Evolutionary conservation across 2,888 invertebrate species (phyloP), one percentile per base, ranked within the genome.

Genomic region (Linnaemya tessellans): DNA sequence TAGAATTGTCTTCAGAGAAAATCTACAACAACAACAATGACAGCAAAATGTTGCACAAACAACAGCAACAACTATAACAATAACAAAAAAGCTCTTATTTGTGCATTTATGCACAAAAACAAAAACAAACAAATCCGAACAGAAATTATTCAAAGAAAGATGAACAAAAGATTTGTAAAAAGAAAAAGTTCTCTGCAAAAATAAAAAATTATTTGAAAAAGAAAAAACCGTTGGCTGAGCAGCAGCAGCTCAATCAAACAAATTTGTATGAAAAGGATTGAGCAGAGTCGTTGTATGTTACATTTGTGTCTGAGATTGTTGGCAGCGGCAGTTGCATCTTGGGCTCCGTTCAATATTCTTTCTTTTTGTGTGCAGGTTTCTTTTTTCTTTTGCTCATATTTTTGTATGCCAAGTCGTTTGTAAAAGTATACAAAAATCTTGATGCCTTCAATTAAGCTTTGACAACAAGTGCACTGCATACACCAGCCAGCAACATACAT

Each of bases 361-460:
- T 49, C 49, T 56, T 60, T 41, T 18, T 22, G 18, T n/a, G 10
- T 15, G 5, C 9, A 49, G 41, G 5, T 30, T 30, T 30, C 5
- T 38, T 18, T 51, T 11, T 56, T 20, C 54, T 41, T 70, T 41
- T 43, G 22, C 67, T 30, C 15, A 22, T 18, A 35, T 68, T 56
- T 79, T 80, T 71, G 38, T 60, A 65, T 89, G 89, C 90, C 89
- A 90, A 90, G 90, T 91, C 89, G 89, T 87, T 90, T 88, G 89
- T 85, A 88, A 90, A 89, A 90, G 90, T 86, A 87, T 77, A 87
- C 86, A 87, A 84, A 87, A 83, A 87, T 87, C 87, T 90, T 91
- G 82, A 85, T 85, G 91, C 90, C 91, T 91, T 91, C 91, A 91
- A 91, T 91, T 91, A 91, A 91, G 90, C 91, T 90, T 90, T 90